phyloP scores from a whole-genome alignment of 2,888 invertebrate species.

The Lycia hirtaria region DNA sequence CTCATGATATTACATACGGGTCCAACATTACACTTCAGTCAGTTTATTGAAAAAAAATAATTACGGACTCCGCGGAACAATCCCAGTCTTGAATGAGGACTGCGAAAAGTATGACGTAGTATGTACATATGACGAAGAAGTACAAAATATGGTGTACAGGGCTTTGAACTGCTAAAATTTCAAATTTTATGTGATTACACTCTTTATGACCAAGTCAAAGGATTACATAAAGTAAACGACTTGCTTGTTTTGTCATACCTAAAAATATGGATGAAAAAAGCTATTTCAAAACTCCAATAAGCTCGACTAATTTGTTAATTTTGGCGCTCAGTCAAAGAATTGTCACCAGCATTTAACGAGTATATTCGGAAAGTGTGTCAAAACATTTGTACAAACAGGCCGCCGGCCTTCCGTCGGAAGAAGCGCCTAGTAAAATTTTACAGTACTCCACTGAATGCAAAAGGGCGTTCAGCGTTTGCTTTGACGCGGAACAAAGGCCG shows the following conservation, averaged over 20 bases:
- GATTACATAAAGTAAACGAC: no score
- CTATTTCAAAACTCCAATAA: neutral
- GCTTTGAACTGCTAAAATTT: no score
- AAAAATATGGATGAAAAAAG: neutral
- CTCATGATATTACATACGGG: no score
- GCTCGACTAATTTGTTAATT: slow-evolving; percentile 10
- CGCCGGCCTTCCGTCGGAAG: slow-evolving; percentile 46
- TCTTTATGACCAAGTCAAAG: no score
- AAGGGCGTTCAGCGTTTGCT: slow-evolving; percentile 66
- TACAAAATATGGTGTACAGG: no score
- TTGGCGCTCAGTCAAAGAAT: slow-evolving; percentile 2
- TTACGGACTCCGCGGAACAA: no score
- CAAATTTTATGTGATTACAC: no score
- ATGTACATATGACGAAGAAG: no score
- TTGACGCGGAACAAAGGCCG: slow-evolving; percentile 58
- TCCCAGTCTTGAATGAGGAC: no score
- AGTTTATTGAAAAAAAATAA: neutral
- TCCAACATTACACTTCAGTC: neutral
- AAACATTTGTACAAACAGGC: slow-evolving; percentile 48
- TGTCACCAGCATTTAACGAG: slow-evolving; percentile 28
- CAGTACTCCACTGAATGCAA: slow-evolving; percentile 57
- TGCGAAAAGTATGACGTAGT: no score
- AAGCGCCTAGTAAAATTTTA: slow-evolving; percentile 57
- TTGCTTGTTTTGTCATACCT: no score
- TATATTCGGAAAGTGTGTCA: slow-evolving; percentile 38